A percentile compares a stretch with the other conserved stretches of the same genome.
Conservation (phyloP, 2,888 invertebrate genomes). For the Sinohyriopsis cumingii region DNA sequence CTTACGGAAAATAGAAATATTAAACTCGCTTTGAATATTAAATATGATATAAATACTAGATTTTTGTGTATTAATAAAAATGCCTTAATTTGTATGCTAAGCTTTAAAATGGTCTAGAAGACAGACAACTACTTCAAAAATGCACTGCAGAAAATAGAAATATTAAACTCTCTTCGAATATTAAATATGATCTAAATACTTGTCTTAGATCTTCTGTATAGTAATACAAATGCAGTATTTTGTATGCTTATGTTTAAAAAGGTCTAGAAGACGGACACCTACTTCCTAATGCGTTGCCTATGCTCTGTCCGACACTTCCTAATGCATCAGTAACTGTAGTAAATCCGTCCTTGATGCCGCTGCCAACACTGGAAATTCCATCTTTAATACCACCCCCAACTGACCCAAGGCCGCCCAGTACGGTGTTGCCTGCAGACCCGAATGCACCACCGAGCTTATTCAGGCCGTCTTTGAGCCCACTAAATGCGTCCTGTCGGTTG, state of each 20-base stretch:
- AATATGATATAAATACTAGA: too few species aligned
- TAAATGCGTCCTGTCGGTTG: constrained; percentile 12
- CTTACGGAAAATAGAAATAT: too few species aligned
- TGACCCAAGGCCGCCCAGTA: constrained; percentile 19
- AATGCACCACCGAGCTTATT: constrained; percentile 10
- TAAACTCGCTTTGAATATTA: too few species aligned
- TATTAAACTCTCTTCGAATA: too few species aligned
- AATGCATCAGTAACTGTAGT: constrained; percentile 15
- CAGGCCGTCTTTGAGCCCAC: constrained; percentile 14
- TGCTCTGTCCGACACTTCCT: constrained; percentile 19
- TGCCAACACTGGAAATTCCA: constrained; percentile 2
- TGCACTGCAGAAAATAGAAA: constrained; percentile 3
- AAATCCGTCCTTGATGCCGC: constrained; percentile 6
- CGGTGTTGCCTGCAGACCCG: constrained; percentile 12
- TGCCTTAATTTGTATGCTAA: too few species aligned
- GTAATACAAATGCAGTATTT: too few species aligned
- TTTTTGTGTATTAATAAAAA: too few species aligned
- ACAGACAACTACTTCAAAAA: constrained; percentile 19
- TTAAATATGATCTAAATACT: too few species aligned
- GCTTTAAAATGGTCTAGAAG: too few species aligned
- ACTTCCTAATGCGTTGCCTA: constrained; percentile 32
- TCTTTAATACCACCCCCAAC: constrained; percentile 14
- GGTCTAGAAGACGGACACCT: background rate
- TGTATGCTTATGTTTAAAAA: too few species aligned
- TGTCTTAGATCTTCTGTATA: too few species aligned